phyloP scores from a whole-genome alignment of 2,888 invertebrate species.

The Napeogenes inachia region DNA sequence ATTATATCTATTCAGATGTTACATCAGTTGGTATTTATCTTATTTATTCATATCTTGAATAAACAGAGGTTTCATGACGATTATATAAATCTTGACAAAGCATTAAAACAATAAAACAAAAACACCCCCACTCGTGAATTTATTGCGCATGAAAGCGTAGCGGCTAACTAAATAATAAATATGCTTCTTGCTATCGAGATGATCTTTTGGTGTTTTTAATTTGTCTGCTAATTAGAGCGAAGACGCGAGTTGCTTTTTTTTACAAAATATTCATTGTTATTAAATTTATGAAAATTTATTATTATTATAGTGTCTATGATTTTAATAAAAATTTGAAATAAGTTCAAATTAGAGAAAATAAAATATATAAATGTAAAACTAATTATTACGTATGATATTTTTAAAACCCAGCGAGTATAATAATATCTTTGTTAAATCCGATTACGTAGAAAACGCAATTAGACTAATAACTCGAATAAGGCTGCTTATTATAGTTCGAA shows the following conservation, averaged over 20 bases:
- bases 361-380: too few species aligned
- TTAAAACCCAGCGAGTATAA: too few species aligned
- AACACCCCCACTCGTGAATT: slow-evolving; percentile 53
- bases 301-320: too few species aligned
- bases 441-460: too few species aligned
- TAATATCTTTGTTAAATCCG: background rate
- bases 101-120: slow-evolving; percentile 59
- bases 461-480: too few species aligned
- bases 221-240: slow-evolving; percentile 24
- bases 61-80: slow-evolving; percentile 15
- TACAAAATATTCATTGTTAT: slow-evolving; percentile 1
- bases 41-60: background rate
- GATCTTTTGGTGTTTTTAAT: slow-evolving; percentile 20
- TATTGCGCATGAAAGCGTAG: slow-evolving; percentile 63
- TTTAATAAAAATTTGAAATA: too few species aligned
- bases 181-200: slow-evolving; percentile 23
- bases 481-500: slow-evolving; percentile 13
- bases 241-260: slow-evolving; percentile 12
- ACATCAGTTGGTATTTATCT: background rate
- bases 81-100: slow-evolving; percentile 41
- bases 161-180: slow-evolving; percentile 38
- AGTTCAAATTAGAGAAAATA: too few species aligned
- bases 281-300: background rate
- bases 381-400: too few species aligned
- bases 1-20: too few species aligned